Conservation (phyloP, 2,113 vertebrate species). For the Falcunculus frontatus region DNA sequence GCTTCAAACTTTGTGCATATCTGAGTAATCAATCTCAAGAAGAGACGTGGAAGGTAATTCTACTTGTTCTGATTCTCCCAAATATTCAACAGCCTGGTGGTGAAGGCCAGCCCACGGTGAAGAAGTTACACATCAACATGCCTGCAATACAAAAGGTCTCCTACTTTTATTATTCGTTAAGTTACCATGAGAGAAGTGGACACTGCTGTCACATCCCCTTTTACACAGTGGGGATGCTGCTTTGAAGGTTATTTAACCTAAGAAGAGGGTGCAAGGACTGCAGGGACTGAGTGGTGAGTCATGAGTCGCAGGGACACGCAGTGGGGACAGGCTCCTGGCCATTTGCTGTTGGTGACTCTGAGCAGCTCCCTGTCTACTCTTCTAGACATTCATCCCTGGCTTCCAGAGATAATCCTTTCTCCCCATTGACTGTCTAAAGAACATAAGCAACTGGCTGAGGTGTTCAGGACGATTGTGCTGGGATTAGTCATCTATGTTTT, state of each 20-base stretch:
- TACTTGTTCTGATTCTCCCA: neutral
- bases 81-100: neutral
- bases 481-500: neutral
- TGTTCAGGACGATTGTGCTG: neutral
- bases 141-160: neutral
- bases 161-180: neutral
- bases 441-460: neutral
- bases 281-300: neutral
- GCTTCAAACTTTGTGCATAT: neutral
- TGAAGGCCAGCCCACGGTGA: neutral
- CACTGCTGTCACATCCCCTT: neutral
- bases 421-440: neutral
- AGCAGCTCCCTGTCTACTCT: neutral
- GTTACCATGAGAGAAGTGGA: neutral
- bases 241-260: neutral
- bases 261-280: neutral
- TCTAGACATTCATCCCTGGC: neutral
- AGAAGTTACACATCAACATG: neutral
- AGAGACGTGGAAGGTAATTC: neutral
- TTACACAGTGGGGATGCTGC: no score
- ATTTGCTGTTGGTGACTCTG: neutral
- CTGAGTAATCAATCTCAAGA: neutral
- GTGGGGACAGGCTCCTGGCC: neutral
- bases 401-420: neutral
- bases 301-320: neutral